Conservation (phyloP, 2,113 vertebrate species). For the Leuciscus idus region DNA sequence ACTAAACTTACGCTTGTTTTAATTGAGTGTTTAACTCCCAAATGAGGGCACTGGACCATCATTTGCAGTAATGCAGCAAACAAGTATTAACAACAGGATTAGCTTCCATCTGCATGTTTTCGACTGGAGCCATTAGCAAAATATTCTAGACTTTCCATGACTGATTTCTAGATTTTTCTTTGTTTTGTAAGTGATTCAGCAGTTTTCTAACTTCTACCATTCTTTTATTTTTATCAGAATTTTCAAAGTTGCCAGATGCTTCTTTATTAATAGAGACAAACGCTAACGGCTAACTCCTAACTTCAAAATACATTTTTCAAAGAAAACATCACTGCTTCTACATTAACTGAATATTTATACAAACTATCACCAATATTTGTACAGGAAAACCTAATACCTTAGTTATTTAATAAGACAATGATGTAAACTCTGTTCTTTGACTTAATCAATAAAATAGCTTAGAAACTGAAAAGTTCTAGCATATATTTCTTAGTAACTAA, state of each 20-base stretch:
- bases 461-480: no score
- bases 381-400: neutral
- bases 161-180: constrained; percentile 76
- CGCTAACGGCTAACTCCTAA: neutral
- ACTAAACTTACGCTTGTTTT: constrained; percentile 13
- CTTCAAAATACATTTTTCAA: neutral
- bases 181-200: neutral
- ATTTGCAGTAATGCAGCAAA: constrained; percentile 9
- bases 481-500: no score
- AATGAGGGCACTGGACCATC: constrained; percentile 14
- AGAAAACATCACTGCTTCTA: neutral
- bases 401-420: no score
- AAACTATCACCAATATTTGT: no score
- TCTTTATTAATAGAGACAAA: neutral
- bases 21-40: constrained; percentile 27
- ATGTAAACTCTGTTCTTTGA: no score
- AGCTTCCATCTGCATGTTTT: constrained; percentile 10
- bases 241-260: neutral
- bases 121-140: neutral
- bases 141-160: neutral
- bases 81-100: neutral
- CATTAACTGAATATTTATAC: no score
- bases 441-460: no score
- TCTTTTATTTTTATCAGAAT: neutral
- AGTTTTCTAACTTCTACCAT: neutral